Percentiles rank a stretch among this genome's conserved stretches.
Conservation (phyloP, 1,140 invertebrate genomes). For the Mercenaria mercenaria region DNA sequence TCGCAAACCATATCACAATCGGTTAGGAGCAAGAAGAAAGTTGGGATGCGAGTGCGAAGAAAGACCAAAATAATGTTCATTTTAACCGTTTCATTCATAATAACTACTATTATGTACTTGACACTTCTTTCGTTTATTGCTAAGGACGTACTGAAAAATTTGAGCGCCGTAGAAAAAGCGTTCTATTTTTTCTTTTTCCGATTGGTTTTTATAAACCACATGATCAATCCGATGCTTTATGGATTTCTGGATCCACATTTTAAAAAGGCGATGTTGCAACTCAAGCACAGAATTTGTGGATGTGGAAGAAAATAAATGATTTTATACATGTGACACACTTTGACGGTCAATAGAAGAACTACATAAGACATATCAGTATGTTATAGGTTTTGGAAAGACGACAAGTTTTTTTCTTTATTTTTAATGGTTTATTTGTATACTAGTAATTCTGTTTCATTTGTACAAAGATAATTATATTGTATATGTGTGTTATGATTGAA, state of each 20-base stretch:
- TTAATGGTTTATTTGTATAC: no score
- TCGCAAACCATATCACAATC: not conserved
- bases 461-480: no score
- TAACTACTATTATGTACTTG: conserved; percentile 36
- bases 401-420: no score
- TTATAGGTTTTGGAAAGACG: no score
- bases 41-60: not conserved
- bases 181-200: conserved; percentile 36
- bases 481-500: no score
- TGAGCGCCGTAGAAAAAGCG: not conserved
- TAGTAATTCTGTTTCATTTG: no score
- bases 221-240: conserved; percentile 55
- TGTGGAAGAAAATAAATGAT: no score
- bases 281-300: not conserved
- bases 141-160: not conserved
- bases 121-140: no score
- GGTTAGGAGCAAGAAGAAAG: no score
- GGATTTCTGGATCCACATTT: conserved; percentile 48
- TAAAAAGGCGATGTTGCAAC: conserved; percentile 6
- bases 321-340: no score
- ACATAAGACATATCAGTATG: no score
- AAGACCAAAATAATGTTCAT: conserved; percentile 47
- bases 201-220: conserved; percentile 48
- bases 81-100: conserved; percentile 21
- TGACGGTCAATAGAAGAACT: no score